Conservation (phyloP, 1,140 invertebrate species). For the Pachypsylla venusta region DNA sequence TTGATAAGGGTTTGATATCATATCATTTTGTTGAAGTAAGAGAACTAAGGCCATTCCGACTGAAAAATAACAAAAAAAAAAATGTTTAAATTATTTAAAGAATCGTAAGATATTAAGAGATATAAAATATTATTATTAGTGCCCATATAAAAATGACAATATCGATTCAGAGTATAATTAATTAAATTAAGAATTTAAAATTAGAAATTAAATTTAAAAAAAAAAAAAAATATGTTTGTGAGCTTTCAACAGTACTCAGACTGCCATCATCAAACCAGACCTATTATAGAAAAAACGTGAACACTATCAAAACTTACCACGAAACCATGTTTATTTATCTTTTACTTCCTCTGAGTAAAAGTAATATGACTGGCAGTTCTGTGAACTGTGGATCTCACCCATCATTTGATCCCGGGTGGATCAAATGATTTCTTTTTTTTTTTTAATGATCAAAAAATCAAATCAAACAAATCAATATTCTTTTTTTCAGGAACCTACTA, state of each 20-base stretch:
- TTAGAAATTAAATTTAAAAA: background rate
- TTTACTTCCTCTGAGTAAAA: background rate
- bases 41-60: constrained; percentile 46
- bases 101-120: constrained; percentile 12
- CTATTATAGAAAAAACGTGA: background rate
- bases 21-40: constrained; percentile 51
- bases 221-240: background rate
- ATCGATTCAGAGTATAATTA: background rate
- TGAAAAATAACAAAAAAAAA: constrained; percentile 20
- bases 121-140: constrained; percentile 15
- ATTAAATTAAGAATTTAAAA: background rate
- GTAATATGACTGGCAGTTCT: background rate
- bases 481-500: too few relatives aligned
- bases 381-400: background rate
- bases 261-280: too few relatives aligned
- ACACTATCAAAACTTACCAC: background rate
- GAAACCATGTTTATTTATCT: background rate
- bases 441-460: background rate
- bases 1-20: constrained; percentile 48
- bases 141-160: background rate
- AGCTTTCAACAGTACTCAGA: too few relatives aligned
- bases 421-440: background rate
- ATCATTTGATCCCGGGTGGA: too few relatives aligned
- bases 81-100: constrained; percentile 19
- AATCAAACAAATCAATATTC: too few relatives aligned